Evolutionary conservation across 1,140 invertebrate species (phyloP), one percentile per base, ranked within the genome.

Genomic region (Hestina assimilis): DNA sequence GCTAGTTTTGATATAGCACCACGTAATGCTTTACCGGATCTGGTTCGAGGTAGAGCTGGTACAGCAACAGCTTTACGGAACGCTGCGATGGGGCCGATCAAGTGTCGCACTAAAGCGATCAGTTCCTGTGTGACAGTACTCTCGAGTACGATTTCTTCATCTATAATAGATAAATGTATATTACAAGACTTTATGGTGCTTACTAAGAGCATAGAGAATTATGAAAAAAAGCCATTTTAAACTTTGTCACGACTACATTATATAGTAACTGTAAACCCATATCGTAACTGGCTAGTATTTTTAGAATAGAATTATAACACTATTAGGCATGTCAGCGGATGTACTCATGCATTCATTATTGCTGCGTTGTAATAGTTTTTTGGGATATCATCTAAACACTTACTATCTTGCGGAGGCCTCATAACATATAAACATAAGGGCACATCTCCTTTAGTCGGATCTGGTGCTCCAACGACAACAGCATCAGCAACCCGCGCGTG

Each of bases 41-140:
- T 79, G 0, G 94, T 95, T 28, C 94, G 91, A 0, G 97, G 97
- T 19, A 99, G 83, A 19, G 91, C 94, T 12, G 91, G 92, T 0
- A 98, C 95, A 1, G 94, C 89, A 0, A 93, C 92, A 0, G 93
- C 93, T 45, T 94, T 83, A 64, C 93, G 92, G 75, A 98, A 97
- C 0, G 95, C 92, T 1, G 97, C 96, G 7, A 98, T 97, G 0
- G 97, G 95, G 0, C 97, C 97, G 29, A 98, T 93, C 2, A 94
- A 79, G 33, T 95, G 92, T 60, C 96, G 89, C 0, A 98, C 95
- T 60, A 93, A 86, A 4, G 90, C 84, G 1, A 96, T 90, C 7
- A 96, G 69, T 70, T 96, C 95, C 19, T 83, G 81, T 0, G 80
- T 83, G 0, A 88, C 79, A 14, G 76, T 80, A 17, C 60, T 76